Conservation (phyloP, 1,140 invertebrate species). For the Himalopsyche phryganea region DNA sequence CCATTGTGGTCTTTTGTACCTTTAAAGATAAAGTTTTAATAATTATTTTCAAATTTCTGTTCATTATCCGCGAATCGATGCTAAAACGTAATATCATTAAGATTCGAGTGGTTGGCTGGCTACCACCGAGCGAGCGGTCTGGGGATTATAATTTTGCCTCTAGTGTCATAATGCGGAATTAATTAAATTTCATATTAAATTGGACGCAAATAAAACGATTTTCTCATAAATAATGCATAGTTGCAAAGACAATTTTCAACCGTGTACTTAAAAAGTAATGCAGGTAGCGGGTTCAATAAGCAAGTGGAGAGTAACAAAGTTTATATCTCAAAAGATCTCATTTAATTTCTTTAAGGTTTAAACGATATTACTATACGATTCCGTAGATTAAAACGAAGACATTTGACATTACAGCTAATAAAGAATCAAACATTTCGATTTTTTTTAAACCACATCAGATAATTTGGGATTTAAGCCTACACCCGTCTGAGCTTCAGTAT, state of each 20-base stretch:
- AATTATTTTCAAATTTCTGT: constrained; percentile 36
- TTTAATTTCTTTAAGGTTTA: too few relatives aligned
- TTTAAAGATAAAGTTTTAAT: constrained; percentile 36
- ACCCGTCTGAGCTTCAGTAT: too few relatives aligned
- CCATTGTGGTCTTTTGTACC: constrained; percentile 34
- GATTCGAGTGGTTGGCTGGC: constrained; percentile 25
- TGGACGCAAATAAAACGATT: too few relatives aligned
- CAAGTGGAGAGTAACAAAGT: too few relatives aligned
- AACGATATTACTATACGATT: too few relatives aligned
- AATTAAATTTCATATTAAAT: constrained; percentile 12
- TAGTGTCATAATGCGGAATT: constrained; percentile 4
- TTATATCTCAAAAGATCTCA: too few relatives aligned
- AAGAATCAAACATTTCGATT: too few relatives aligned
- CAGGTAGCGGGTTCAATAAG: too few relatives aligned
- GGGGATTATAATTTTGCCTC: constrained; percentile 18
- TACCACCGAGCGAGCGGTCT: not conserved
- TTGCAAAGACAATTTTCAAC: not conserved
- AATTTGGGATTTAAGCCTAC: too few relatives aligned
- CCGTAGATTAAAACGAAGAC: too few relatives aligned
- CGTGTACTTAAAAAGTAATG: not conserved
- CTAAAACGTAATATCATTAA: constrained; percentile 34
- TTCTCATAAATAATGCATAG: not conserved
- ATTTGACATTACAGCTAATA: too few relatives aligned
- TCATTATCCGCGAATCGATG: constrained; percentile 36
- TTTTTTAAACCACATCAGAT: too few relatives aligned